Base-by-base conservation (phyloP, 2,113 vertebrate genomes). In the Sorex fumeus region DNA sequence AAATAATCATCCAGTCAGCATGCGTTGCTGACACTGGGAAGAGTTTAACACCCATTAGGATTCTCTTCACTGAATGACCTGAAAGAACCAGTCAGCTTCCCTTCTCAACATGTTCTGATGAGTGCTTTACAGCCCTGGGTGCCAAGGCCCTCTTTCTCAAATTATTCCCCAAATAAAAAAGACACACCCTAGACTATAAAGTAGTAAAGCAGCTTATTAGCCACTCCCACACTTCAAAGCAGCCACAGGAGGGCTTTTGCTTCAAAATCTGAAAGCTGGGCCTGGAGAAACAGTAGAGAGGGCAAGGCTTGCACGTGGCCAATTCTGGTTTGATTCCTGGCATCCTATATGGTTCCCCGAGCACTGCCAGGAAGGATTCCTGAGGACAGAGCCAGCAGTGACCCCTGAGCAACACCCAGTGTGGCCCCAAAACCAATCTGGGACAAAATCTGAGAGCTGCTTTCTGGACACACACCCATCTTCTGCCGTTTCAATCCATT, bases 131-230 rank as follows among this genome's bases (percentile, higher is more conserved):
- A 57, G 53, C 62, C 23, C 62, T 66, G 15, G 21, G 15, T 77
- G 72, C 84, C 72, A 66, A 36, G 9, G 3, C 1, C 36, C 11
- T 43, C 53, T 84, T 85, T 67, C 79, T 76, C 91, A 83, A 64
- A 69, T 40, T 85, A 90, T 15, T 83, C 34, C 18, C 27, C 57
- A 70, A 8, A 66, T 88, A 50, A 95, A 90, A 94, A 93, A 88
- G 40, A 66, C 30, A 66, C n/a, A 50, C 60, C 36, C 67, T 53
- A 71, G 50, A 91, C 83, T 76, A 30, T 75, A 27, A 91, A 79
- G 66, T 71, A 88, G 9, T 84, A 32, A 40, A 30, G 57, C 36
- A 66, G 45, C 18, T 91, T 76, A 71, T 57, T 43, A 34, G 18
- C 50, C 76, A 71, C 34, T 40, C 71, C 21, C 43, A 0, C 36